Evolutionary conservation across 2,797 vertebrate species (phyloP), one percentile per base, ranked within the genome.

Genomic region (Acanthurus tractus): DNA sequence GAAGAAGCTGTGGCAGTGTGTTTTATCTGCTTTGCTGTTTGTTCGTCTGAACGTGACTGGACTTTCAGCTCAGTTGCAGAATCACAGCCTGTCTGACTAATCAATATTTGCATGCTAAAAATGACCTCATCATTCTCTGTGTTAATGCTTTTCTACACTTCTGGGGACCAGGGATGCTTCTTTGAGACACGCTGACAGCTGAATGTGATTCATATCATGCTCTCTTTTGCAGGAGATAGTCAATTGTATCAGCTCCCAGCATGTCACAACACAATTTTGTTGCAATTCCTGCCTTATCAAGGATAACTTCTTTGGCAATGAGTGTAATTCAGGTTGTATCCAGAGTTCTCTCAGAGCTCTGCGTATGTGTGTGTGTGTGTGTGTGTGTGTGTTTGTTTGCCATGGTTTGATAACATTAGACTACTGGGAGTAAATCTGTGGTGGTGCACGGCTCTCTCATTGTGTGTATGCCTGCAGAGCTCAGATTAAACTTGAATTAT

Each of bases 401-500:
- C 52, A 49, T 55, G 65, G 66, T 53, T 82, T 83, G 92, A 93
- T 94, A 93, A 90, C 82, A 74, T 85, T 82, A 78, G 69, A 75
- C 86, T 70, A 82, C 66, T 71, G 81, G 76, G 83, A 88, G 82
- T 87, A 83, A 84, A 89, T 86, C 76, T 82, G 80, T 56, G 68
- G 61, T 56, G 64, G 56, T 64, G 79, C 66, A 58, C 44, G 6
- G 63, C 76, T 77, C 68, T 11, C 73, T 72, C 56, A 29, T 29
- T 79, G 70, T 55, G 82, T 75, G 76, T 40, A 10, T 44, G 62
- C 81, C 92, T 93, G 92, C 90, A 86, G 82, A 82, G 85, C 87
- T 83, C 85, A 83, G 92, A 93, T 94, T 94, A 93, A 92, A 93
- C 86, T 88, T 86, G 79, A 91, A 90, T 92, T 93, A 90, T 93